Percentiles rank a stretch among this genome's conserved stretches.
Conservation (phyloP, 1,140 invertebrate genomes). For the Lasioglossum albipes region DNA sequence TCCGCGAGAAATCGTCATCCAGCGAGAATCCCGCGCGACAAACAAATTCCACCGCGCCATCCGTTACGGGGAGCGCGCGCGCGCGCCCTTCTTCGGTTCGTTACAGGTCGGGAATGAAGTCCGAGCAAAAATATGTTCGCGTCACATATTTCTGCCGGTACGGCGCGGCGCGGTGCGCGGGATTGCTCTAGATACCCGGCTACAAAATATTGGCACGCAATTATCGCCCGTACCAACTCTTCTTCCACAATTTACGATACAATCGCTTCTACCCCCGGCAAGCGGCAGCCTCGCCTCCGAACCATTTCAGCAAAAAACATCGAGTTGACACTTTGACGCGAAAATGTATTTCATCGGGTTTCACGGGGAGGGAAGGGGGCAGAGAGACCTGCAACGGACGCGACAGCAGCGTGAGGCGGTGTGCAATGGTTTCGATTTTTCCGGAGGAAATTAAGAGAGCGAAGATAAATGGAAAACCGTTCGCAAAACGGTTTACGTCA, state of each 20-base stretch:
- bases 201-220: conserved; percentile 1
- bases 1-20: too few species aligned
- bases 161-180: too few species aligned
- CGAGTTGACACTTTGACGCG: conserved; percentile 37
- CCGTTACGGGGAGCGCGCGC: too few species aligned
- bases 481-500: conserved; percentile 48
- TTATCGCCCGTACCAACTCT: background rate
- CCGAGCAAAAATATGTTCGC: background rate
- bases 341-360: conserved; percentile 17
- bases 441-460: conserved; percentile 42
- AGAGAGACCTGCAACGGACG: background rate
- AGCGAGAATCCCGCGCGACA: too few species aligned
- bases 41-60: too few species aligned
- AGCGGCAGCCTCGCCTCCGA: background rate
- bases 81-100: background rate
- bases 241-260: background rate
- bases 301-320: background rate
- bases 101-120: background rate
- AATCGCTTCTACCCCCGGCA: background rate
- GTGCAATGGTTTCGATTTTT: conserved; percentile 37
- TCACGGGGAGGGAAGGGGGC: too few species aligned
- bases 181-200: background rate
- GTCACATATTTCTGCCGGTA: background rate
- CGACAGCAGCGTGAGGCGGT: background rate
- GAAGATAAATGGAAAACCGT: conserved; percentile 47